phyloP scores from a whole-genome alignment of 2,888 invertebrate genomes.

The Eristalis intricaria region DNA sequence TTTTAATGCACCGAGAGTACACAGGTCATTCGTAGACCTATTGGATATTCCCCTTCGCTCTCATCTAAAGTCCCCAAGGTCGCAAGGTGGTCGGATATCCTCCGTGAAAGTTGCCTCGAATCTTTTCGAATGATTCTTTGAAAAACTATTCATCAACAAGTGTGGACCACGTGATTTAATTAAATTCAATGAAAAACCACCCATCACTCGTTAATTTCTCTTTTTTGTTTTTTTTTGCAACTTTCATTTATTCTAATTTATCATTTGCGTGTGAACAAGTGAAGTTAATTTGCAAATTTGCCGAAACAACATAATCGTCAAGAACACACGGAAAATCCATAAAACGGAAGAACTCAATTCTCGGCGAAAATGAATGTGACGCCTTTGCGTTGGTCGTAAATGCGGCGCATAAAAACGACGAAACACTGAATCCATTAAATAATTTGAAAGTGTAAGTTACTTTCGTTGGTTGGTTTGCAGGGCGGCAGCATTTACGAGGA shows the following conservation, averaged over 20 bases:
- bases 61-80: no score
- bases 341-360: neutral
- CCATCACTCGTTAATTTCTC: neutral
- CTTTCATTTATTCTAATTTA: neutral
- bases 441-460: neutral
- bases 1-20: no score
- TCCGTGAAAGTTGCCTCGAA: no score
- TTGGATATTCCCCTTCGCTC: no score
- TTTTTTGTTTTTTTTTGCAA: neutral
- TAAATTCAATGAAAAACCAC: neutral
- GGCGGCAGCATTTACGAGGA: neutral
- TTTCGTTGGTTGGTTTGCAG: neutral
- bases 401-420: neutral
- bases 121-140: no score
- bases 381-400: neutral
- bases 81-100: no score
- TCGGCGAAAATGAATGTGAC: neutral
- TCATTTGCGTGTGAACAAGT: neutral
- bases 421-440: neutral
- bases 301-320: neutral
- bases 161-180: no score
- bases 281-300: neutral
- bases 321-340: neutral
- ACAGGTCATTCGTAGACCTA: no score
- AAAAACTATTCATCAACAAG: no score